Evolutionary conservation across 2,113 vertebrate species (phyloP), one percentile per base, ranked within the genome.

Genomic region (Eonycteris spelaea): DNA sequence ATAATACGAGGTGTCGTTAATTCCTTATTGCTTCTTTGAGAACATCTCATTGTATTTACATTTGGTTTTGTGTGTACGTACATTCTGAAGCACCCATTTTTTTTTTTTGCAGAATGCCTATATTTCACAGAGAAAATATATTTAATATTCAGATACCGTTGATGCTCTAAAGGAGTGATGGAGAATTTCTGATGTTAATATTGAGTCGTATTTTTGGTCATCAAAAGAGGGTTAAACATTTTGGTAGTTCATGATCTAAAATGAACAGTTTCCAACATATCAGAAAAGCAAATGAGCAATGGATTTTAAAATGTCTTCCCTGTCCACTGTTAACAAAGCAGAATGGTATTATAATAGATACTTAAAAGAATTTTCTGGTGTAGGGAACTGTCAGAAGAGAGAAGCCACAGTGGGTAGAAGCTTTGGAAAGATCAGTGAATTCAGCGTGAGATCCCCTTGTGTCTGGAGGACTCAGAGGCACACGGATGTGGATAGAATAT

Each of bases 241-340:
- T 57, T 85, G 59, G n/a, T 91, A 65, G 38, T 57, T 91, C 45
- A 57, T 70, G 83, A 77, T 73, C 24, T 96, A 51, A 95, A 96
- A 74, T 95, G 70, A 97, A 71, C 10, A 35, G 70, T 78, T 86
- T 86, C 43, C 38, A 85, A 86, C 24, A 28, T 68, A 63, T 91
- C 22, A 88, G 7, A 40, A 95, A 65, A 94, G 74, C 51, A 55
- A 85, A 71, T 75, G 89, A 65, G 24, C 28, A 71, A 48, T 89
- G 38, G 38, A n/a, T 88, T 80, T 79, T 68, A 59, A 82, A 55
- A 75, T 82, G 45, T 86, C 73, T 82, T 55, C 4, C 43, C 18
- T 84, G 5, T 89, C 8, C 3, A 8, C n/a, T 67, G 30, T 86
- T 83, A 86, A 77, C 53, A 92, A 85, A 80, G 40, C 6, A 84